Base-by-base conservation (phyloP, 1,140 invertebrate species). In the Linepithema humile region DNA sequence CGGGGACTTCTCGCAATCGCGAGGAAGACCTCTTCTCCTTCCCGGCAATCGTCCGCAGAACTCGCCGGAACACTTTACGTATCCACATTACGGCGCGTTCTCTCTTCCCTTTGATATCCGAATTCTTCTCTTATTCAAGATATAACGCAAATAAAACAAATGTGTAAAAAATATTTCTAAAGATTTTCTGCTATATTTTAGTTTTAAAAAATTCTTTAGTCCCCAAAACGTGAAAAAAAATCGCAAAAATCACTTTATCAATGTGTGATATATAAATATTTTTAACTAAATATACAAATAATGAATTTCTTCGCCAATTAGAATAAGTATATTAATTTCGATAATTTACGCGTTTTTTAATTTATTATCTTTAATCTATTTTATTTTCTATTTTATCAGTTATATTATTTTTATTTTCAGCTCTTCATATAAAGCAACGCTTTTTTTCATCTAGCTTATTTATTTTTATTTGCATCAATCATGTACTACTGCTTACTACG, bases 1-100 rank as follows among this genome's bases (percentile, higher is more conserved):
- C 55, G 70, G 72, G 53, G 67, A 75, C 74, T 72, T 53, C 50
- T 55, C 40, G 35, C 64, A 15, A 43, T 32, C 43, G 64, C 48
- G 32, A 55, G 64, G 64, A 32, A n/a, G n/a, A 40, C 20, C 20
- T 77, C 59, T 48, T 23, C 29, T 72, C 48, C 40, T 48, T 23
- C 29, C 55, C 32, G 32, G 17, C 53, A 17, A 38, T 35, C 35
- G 26, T 12, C 32, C 6, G 12, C 15, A 48, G 29, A 64, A 35
- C 40, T 67, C 17, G 15, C 29, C n/a, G 45, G 5, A 15, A 35
- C n/a, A 43, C 35, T 55, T 80, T 70, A 80, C 48, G 74, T 40
- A n/a, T 12, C 9, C n/a, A 53, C 29, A 0, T 77, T 64, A 64
- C 32, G 35, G 12, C 29, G 17, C 3, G n/a, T 40, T 60, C 23